A percentile compares a stretch with the other conserved stretches of the same genome.
phyloP scores from a whole-genome alignment of 2,113 vertebrate genomes.

The Ascaphus truei region DNA sequence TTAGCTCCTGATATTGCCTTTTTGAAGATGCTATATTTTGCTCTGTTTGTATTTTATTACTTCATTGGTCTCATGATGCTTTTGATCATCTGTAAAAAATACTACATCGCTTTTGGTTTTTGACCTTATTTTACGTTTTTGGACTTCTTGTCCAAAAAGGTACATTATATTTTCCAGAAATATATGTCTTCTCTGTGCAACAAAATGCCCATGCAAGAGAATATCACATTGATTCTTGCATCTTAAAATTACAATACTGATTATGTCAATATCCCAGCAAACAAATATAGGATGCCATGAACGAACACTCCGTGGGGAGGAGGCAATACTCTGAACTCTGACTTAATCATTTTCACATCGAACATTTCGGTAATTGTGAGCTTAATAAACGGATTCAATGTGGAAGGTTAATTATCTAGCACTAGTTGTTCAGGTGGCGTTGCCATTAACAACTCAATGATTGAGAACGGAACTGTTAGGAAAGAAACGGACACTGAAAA shows the following conservation, averaged over 20 bases:
- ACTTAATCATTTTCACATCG: conserved; percentile 18
- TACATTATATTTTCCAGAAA: no score
- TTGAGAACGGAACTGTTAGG: not conserved
- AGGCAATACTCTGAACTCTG: not conserved
- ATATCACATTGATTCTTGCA: not conserved
- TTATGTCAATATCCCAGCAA: conserved; percentile 12
- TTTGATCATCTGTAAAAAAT: no score
- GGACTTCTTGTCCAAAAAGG: no score
- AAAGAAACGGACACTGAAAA: not conserved
- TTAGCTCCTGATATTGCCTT: no score
- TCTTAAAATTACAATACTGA: conserved; percentile 9
- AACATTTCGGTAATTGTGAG: conserved; percentile 27
- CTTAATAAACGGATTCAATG: conserved; percentile 11
- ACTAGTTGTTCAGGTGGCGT: not conserved
- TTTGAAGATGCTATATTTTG: no score
- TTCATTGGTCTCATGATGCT: no score
- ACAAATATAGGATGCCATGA: not conserved
- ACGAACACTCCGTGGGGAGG: conserved; percentile 2
- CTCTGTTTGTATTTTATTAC: no score
- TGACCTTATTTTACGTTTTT: no score
- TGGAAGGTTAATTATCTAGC: conserved; percentile 19
- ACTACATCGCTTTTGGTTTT: no score
- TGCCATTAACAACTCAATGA: conserved; percentile 6
- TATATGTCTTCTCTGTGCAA: not conserved
- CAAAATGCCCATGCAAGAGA: not conserved